Evolutionary conservation across 2,113 vertebrate genomes (phyloP), one percentile per base, ranked within the genome.

Genomic region (Tor tambroides): DNA sequence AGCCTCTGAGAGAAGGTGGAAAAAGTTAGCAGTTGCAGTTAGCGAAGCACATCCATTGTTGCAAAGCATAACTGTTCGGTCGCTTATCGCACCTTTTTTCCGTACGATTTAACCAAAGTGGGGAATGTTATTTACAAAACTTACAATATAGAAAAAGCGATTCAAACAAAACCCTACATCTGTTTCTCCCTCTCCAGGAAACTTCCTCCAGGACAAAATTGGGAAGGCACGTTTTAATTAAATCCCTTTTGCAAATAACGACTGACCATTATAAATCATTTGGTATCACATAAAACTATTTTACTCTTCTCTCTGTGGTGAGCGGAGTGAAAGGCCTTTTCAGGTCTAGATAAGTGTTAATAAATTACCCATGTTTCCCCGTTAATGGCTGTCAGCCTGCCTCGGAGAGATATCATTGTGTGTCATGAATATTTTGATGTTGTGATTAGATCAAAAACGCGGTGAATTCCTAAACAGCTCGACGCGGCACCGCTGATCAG

Each of bases 361-460:
- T 96, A 97, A 97, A 97, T 96, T 96, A 96, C 96, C 96, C 94
- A 95, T 96, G 96, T 96, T 97, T 96, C 95, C 95, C 95, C 96
- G 96, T 96, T 97, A 97, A 97, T 97, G 96, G 96, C 94, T 96
- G 95, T 95, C 95, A 95, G 96, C 95, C 96, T 97, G 96, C 96
- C 96, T 95, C 95, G 92, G 95, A 92, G 95, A 97, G 96, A 97
- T 97, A 97, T 96, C 96, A 96, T 96, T 97, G 96, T 97, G 95
- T 97, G 96, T 96, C 96, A 96, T 97, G 96, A 97, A 97, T 97
- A 97, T 97, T 97, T 97, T 96, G 96, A 97, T 97, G 96, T 96
- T 94, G 94, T 95, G 96, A 97, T 97, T 97, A 97, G 96, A 97
- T 97, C 95, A 96, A 89, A 97, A 96, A 96, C 95, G 96, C 95